phyloP scores from a whole-genome alignment of 2,888 invertebrate genomes.

The Netelia fuscicornis region DNA sequence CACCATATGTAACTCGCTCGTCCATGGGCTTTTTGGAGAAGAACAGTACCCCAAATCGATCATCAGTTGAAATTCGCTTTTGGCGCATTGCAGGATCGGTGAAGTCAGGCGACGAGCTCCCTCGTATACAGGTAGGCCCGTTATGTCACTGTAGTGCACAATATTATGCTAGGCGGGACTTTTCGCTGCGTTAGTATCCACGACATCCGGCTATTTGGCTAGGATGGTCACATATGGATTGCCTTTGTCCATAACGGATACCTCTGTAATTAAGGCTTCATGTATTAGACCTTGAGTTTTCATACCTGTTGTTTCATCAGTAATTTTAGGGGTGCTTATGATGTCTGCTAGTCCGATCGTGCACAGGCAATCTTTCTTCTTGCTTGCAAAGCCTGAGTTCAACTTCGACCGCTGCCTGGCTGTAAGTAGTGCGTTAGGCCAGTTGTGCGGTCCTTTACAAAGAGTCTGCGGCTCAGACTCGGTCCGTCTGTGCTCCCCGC shows the following conservation, averaged over 20 bases:
- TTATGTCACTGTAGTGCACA: not conserved
- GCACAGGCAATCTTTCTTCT: constrained; percentile 60
- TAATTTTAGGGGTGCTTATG: not conserved
- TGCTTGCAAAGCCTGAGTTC: constrained; percentile 62
- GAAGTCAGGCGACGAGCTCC: too few relatives aligned
- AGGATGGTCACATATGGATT: constrained; percentile 15
- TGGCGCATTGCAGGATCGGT: too few relatives aligned
- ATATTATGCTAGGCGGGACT: constrained; percentile 38
- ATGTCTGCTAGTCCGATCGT: not conserved
- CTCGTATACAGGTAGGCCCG: too few relatives aligned
- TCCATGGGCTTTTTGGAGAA: not conserved
- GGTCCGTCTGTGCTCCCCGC: too few relatives aligned
- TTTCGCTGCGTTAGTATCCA: not conserved
- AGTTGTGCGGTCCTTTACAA: not conserved
- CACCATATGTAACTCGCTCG: constrained; percentile 75
- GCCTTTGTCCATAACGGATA: constrained; percentile 16
- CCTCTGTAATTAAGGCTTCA: constrained; percentile 7
- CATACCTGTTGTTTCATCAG: constrained; percentile 22
- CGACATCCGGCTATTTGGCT: constrained; percentile 51
- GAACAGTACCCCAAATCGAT: too few relatives aligned
- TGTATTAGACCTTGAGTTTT: constrained; percentile 6
- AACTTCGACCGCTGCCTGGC: constrained; percentile 40
- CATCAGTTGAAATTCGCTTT: too few relatives aligned
- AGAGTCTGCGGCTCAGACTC: not conserved
- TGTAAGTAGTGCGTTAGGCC: constrained; percentile 55